phyloP scores from a whole-genome alignment of 2,888 invertebrate genomes.

The Alviniconcha strummeri region DNA sequence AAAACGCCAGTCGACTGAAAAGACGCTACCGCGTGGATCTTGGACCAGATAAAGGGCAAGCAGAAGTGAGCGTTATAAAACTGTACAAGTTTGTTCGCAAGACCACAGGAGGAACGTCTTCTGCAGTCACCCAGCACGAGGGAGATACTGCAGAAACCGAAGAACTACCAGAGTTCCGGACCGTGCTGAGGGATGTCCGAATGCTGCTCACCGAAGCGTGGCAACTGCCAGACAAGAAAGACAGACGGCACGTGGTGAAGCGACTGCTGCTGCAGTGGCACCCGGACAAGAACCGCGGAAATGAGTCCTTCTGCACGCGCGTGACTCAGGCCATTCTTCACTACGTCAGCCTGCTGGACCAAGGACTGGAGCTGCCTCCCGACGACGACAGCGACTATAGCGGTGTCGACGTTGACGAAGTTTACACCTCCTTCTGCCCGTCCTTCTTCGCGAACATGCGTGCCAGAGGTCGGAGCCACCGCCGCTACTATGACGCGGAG shows the following conservation, averaged over 20 bases:
- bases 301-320: constrained; percentile 43
- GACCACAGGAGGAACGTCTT: neutral
- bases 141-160: neutral
- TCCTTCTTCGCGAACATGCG: constrained; percentile 13
- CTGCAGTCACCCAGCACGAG: neutral
- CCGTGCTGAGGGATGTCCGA: constrained; percentile 41
- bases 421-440: neutral
- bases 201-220: constrained; percentile 43
- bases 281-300: constrained; percentile 53
- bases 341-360: constrained; percentile 42
- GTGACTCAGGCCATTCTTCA: constrained; percentile 48
- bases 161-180: constrained; percentile 12
- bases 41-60: constrained; percentile 22
- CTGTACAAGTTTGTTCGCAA: constrained; percentile 42
- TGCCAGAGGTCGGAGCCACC: neutral
- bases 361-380: constrained; percentile 34
- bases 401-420: neutral
- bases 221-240: constrained; percentile 34
- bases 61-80: constrained; percentile 29
- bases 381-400: constrained; percentile 35
- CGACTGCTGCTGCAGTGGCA: constrained; percentile 52
- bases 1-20: neutral
- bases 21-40: constrained; percentile 31
- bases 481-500: neutral
- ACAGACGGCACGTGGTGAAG: constrained; percentile 44